Evolutionary conservation across 2,797 vertebrate genomes (phyloP).

Genomic region (Neosilurus hyrtlii): DNA sequence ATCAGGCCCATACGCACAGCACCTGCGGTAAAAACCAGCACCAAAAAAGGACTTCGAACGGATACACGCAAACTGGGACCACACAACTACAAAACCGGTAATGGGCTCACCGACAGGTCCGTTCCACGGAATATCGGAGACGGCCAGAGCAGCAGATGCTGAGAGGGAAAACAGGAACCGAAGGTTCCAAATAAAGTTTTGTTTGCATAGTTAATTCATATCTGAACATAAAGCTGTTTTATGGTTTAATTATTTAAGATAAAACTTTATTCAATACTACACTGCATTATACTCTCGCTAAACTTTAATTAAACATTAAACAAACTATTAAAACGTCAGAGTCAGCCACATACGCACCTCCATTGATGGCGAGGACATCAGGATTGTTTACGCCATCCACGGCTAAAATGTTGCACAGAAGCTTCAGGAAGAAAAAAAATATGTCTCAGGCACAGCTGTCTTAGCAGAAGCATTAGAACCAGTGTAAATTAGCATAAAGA

Average conservation of each 20-base stretch:
- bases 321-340: no score
- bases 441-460: neutral
- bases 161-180: slow-evolving; percentile 47
- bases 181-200: neutral
- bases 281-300: neutral
- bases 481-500: accelerated
- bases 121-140: slow-evolving; percentile 97
- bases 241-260: neutral
- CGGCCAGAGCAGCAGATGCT: slow-evolving; percentile 91
- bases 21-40: slow-evolving; percentile 70
- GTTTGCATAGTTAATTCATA: neutral
- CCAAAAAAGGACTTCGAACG: neutral
- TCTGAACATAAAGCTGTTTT: neutral
- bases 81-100: neutral
- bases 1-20: slow-evolving; percentile 90
- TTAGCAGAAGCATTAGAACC: neutral
- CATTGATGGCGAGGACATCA: slow-evolving; percentile 93
- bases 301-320: neutral
- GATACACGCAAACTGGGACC: no score
- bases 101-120: slow-evolving; percentile 86
- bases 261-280: neutral
- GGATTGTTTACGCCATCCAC: slow-evolving; percentile 94
- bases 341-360: slow-evolving; percentile 74
- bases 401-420: slow-evolving; percentile 93
- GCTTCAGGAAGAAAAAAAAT: slow-evolving; percentile 58